Evolutionary conservation across 2,113 vertebrate species (phyloP).

Genomic region (Sialia sialis): DNA sequence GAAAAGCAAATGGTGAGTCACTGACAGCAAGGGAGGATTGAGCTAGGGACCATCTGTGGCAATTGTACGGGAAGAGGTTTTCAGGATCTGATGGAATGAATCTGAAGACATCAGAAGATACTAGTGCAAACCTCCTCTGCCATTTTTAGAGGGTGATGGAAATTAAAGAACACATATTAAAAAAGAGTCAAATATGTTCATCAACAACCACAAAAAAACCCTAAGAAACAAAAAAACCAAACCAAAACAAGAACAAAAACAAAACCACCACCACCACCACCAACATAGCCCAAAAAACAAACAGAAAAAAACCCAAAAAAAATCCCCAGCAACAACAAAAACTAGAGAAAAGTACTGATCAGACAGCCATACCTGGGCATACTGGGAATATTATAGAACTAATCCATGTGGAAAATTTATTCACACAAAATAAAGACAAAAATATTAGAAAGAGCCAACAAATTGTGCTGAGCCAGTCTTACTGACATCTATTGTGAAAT

Average conservation of each 20-base stretch:
- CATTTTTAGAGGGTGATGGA: neutral
- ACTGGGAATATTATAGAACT: neutral
- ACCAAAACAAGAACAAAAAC: too few species aligned
- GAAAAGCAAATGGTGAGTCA: neutral
- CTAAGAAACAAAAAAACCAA: too few species aligned
- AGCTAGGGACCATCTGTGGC: neutral
- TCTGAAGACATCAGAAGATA: neutral
- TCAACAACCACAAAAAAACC: neutral
- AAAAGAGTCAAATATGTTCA: neutral
- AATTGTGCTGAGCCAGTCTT: neutral
- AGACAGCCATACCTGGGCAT: neutral
- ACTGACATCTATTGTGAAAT: neutral
- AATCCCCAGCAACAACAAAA: too few species aligned
- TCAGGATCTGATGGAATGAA: neutral
- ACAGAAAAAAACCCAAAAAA: too few species aligned
- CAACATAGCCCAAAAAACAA: too few species aligned
- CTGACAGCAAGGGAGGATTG: neutral
- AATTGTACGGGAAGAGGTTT: neutral
- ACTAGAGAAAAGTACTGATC: neutral
- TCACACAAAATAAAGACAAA: neutral
- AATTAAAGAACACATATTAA: neutral
- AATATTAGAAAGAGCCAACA: neutral
- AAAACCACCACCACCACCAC: too few species aligned
- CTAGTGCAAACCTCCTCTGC: neutral
- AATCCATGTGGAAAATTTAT: neutral